A percentile compares a stretch with the other conserved stretches of the same genome.
phyloP scores from a whole-genome alignment of 1,140 invertebrate genomes.

The Bombyx mandarina region DNA sequence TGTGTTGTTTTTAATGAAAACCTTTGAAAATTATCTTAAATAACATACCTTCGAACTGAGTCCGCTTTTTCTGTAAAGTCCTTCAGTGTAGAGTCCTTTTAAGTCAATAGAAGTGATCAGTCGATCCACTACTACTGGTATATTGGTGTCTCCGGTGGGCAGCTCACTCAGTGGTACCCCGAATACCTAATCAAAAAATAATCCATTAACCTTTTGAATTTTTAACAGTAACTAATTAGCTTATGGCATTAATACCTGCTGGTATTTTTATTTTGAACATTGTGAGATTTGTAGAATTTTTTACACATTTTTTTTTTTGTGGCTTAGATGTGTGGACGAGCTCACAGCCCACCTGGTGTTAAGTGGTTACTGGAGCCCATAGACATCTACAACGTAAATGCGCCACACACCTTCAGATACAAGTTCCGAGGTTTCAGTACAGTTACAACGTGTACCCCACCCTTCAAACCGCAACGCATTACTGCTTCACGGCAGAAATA shows the following conservation, averaged over 20 bases:
- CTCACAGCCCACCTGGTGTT: too few species aligned
- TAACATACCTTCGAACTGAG: conserved; percentile 78
- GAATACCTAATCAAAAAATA: conserved; percentile 73
- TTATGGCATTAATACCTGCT: not conserved
- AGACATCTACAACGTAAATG: too few species aligned
- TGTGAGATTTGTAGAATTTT: not conserved
- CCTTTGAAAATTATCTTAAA: not conserved
- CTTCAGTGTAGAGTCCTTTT: conserved; percentile 92
- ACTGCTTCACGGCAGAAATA: too few species aligned
- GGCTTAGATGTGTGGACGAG: too few species aligned
- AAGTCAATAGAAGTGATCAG: conserved; percentile 93
- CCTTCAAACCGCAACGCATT: too few species aligned
- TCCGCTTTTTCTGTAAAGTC: conserved; percentile 94
- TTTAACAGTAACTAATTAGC: not conserved
- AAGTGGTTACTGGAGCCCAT: too few species aligned
- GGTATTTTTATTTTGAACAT: not conserved
- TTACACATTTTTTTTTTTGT: too few species aligned
- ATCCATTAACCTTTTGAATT: not conserved
- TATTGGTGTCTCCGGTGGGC: conserved; percentile 82
- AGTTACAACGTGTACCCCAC: too few species aligned
- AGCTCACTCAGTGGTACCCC: conserved; percentile 81
- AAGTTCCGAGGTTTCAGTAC: too few species aligned
- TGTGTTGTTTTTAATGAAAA: too few species aligned
- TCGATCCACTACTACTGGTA: conserved; percentile 89
- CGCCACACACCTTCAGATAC: too few species aligned